Evolutionary conservation across 2,888 invertebrate genomes (phyloP).

Genomic region (Plagodis dolabraria): DNA sequence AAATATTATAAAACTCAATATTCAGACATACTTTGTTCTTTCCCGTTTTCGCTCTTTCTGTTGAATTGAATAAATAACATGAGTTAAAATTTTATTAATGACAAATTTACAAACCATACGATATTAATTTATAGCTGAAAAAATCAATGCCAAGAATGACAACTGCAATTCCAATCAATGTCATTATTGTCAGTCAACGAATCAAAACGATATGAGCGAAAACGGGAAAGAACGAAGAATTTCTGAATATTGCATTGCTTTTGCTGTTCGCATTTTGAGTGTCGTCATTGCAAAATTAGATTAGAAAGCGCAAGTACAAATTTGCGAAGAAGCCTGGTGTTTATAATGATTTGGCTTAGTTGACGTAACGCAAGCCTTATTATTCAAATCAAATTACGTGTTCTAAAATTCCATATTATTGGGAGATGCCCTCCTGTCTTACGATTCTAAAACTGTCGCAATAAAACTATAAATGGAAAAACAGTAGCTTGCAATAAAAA

Average conservation of each 20-base stretch:
- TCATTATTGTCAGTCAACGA: too few species aligned
- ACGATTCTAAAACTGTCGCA: slow-evolving; percentile 61
- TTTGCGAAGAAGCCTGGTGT: slow-evolving; percentile 44
- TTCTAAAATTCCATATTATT: slow-evolving; percentile 40
- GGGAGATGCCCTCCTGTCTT: slow-evolving; percentile 61
- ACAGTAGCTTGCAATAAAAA: slow-evolving; percentile 46
- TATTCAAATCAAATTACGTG: slow-evolving; percentile 55
- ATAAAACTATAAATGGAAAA: slow-evolving; percentile 50
- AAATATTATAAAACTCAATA: too few species aligned
- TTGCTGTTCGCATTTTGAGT: slow-evolving; percentile 34
- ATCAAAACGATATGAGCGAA: neutral
- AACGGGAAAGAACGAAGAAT: slow-evolving; percentile 16
- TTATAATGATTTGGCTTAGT: slow-evolving; percentile 64
- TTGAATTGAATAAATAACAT: too few species aligned
- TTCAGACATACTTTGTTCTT: too few species aligned
- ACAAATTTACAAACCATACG: too few species aligned
- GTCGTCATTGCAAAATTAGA: slow-evolving; percentile 58
- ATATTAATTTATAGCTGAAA: too few species aligned
- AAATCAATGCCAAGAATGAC: too few species aligned
- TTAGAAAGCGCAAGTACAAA: slow-evolving; percentile 58
- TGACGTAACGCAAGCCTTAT: slow-evolving; percentile 60
- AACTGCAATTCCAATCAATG: too few species aligned
- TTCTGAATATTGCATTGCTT: slow-evolving; percentile 33
- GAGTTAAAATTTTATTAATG: too few species aligned
- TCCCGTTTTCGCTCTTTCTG: too few species aligned